Evolutionary conservation across 1,140 invertebrate genomes (phyloP), one percentile per base, ranked within the genome.

Genomic region (Eumaeus atala): DNA sequence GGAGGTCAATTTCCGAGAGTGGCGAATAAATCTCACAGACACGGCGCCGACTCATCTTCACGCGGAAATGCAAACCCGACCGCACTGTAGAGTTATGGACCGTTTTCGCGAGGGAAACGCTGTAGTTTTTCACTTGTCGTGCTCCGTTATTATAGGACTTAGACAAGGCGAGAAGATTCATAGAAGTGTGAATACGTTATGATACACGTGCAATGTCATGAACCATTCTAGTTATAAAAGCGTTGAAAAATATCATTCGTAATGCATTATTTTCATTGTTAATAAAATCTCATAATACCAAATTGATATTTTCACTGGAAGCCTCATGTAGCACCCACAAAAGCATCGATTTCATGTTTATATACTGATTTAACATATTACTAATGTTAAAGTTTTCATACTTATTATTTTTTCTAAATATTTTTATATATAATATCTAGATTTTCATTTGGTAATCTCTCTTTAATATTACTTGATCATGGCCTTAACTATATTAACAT

Each of bases 71-170:
- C 72, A 71, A 67, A 72, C 67, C 63, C 61, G 62, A 70, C 72
- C 66, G 67, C 68, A 50, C 51, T 37, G 16, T 55, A 70, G 76
- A 82, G 62, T 76, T 79, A 82, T 79, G 67, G 66, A 59, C 66
- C 71, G 62, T 68, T 82, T 70, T 73, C 71, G 71, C 71, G 70
- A 61, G 72, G 76, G 76, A 82, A 82, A 79, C 77, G 69, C 58
- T 66, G 67, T 76, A 79, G 65, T 82, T 82, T 82, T 79, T 82
- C 78, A 82, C 69, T 70, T 77, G 75, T 74, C 72, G 50, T 53
- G 44, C 50, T 56, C 52, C 57, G 54, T 64, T 65, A 64, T 64
- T 56, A 65, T 62, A 44, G 40, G 47, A 64, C 53, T 61, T 53
- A 47, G 34, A 56, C 51, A 37, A 28, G 51, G 48, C 59, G 54